Conservation (phyloP, 2,797 vertebrate genomes). For the Crocodylus rhombifer region DNA sequence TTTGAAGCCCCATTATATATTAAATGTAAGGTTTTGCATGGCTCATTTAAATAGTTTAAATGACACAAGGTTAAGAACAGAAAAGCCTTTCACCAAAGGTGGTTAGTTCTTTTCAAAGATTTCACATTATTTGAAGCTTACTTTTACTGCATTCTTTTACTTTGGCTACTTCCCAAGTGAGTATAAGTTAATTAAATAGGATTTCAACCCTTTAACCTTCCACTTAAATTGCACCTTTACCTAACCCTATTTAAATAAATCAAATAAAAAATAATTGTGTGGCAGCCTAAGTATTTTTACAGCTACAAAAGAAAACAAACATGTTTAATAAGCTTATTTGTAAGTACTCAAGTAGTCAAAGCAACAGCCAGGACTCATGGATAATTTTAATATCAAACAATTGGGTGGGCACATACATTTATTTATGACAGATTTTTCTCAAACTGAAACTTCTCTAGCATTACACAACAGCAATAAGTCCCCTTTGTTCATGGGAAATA, state of each 20-base stretch:
- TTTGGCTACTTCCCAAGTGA: constrained; percentile 65
- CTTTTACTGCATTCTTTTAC: constrained; percentile 74
- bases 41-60: constrained; percentile 70
- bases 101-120: constrained; percentile 68
- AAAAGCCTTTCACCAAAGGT: constrained; percentile 70
- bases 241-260: constrained; percentile 81
- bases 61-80: constrained; percentile 69
- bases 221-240: constrained; percentile 61
- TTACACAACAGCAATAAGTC: constrained; percentile 13
- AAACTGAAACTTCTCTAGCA: constrained; percentile 39
- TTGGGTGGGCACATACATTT: constrained; percentile 63
- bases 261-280: constrained; percentile 70
- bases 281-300: constrained; percentile 71
- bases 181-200: constrained; percentile 75
- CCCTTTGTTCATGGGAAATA: neutral
- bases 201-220: constrained; percentile 70
- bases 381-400: constrained; percentile 79
- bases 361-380: constrained; percentile 66
- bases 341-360: constrained; percentile 73
- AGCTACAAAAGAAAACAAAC: constrained; percentile 70
- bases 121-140: constrained; percentile 74
- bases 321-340: constrained; percentile 78
- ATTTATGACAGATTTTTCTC: constrained; percentile 23
- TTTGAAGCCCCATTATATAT: constrained; percentile 33
- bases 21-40: constrained; percentile 57